Evolutionary conservation across 2,888 invertebrate species (phyloP).

Genomic region (Sphaerolaimus hirsutus): DNA sequence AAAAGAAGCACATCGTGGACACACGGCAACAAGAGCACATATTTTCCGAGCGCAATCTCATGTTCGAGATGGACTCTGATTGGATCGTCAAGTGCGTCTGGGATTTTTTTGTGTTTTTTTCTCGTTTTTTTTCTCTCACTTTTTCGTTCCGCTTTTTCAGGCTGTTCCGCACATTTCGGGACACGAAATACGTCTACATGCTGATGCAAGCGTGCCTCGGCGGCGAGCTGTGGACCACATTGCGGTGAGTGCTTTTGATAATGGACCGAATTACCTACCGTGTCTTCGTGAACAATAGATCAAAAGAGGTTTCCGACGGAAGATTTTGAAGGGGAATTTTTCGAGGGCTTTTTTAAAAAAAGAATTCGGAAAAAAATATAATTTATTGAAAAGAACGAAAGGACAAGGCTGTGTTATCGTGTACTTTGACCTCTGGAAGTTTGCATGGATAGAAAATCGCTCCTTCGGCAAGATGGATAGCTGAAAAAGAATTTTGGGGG

Average conservation of each 20-base stretch:
- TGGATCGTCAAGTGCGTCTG: slow-evolving; percentile 49
- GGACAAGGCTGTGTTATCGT: no score
- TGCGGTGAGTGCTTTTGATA: slow-evolving; percentile 54
- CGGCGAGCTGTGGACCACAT: slow-evolving; percentile 79
- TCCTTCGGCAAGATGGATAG: no score
- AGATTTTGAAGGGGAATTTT: no score
- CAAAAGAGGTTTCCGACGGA: neutral
- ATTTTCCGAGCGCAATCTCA: slow-evolving; percentile 58
- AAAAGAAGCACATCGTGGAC: slow-evolving; percentile 63
- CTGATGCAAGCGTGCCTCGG: slow-evolving; percentile 79
- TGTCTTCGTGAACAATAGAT: neutral
- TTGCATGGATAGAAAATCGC: no score
- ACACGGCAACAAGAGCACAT: slow-evolving; percentile 69
- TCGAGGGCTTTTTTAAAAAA: neutral
- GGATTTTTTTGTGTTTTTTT: neutral
- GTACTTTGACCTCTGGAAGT: no score
- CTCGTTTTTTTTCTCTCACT: neutral
- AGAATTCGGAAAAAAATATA: no score
- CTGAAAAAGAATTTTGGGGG: no score
- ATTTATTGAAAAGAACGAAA: no score
- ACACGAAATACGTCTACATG: slow-evolving; percentile 73
- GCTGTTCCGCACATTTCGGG: slow-evolving; percentile 79
- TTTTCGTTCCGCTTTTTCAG: neutral
- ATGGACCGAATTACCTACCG: slow-evolving; percentile 8
- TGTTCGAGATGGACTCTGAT: slow-evolving; percentile 45